Percentiles rank a stretch among this genome's conserved stretches.
These are phyloP conservation scores for Hololepta plana DNA, from an alignment of 2,888 invertebrate species.

Conservation along the genomic window DNA sequence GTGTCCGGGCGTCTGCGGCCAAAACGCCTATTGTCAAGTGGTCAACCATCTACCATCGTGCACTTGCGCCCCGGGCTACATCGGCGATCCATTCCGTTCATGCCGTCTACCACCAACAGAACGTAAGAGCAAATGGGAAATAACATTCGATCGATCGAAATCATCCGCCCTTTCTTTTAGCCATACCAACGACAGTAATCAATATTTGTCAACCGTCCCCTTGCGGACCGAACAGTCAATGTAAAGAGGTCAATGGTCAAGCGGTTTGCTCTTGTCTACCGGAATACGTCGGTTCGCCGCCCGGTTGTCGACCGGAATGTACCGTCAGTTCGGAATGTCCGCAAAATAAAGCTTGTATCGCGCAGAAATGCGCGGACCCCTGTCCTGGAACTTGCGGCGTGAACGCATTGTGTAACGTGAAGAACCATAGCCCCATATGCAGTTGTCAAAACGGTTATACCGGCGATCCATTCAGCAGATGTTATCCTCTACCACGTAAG, in stretches of 20 bases:
- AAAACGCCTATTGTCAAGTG: constrained; percentile 56
- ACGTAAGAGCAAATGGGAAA: constrained; percentile 14
- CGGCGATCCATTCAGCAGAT: constrained; percentile 45
- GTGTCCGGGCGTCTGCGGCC: constrained; percentile 62
- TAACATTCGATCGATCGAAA: constrained; percentile 1
- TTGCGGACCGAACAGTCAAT: constrained; percentile 68
- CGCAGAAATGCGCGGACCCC: constrained; percentile 54
- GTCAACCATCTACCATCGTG: constrained; percentile 54
- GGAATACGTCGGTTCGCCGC: constrained; percentile 34
- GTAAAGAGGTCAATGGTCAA: constrained; percentile 43
- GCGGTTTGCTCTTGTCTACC: constrained; percentile 30
- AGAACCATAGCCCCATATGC: constrained; percentile 44
- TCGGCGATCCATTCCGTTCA: constrained; percentile 42
- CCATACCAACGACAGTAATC: constrained; percentile 19
- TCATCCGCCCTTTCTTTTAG: constrained; percentile 12
- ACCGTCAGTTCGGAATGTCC: constrained; percentile 61
- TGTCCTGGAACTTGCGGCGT: constrained; percentile 46
- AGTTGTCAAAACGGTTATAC: constrained; percentile 39
- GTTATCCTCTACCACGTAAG: constrained; percentile 27
- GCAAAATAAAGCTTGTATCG: constrained; percentile 48
- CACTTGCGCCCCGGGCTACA: constrained; percentile 42
- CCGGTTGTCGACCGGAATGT: constrained; percentile 60
- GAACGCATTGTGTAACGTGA: constrained; percentile 33
- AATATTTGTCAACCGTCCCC: constrained; percentile 40
- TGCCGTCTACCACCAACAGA: constrained; percentile 22